Conservation (phyloP, 2,113 vertebrate species). For the Tragelaphus strepsiceros region DNA sequence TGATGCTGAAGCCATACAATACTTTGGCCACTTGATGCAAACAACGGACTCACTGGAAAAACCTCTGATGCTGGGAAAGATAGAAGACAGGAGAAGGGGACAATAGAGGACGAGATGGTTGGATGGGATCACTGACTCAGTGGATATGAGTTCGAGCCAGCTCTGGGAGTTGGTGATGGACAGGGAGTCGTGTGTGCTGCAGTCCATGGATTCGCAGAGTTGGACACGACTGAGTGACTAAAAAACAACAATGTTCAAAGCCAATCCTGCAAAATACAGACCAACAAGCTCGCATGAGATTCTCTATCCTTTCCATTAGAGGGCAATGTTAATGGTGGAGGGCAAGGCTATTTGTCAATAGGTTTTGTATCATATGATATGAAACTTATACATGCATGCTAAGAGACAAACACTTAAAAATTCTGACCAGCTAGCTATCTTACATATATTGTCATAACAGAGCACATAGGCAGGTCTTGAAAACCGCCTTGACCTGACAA, state of each 20-base stretch:
- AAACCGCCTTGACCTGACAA: background rate
- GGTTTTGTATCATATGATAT: background rate
- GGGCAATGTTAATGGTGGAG: background rate
- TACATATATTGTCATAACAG: background rate
- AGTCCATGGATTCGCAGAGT: background rate
- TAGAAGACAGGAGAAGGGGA: background rate
- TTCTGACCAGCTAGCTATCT: background rate
- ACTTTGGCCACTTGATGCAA: background rate
- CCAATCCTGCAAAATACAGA: background rate
- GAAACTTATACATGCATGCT: background rate
- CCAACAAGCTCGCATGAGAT: background rate
- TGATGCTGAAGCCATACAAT: background rate
- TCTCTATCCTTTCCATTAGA: background rate
- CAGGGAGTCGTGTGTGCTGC: background rate
- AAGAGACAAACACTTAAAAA: background rate
- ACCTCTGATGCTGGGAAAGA: background rate
- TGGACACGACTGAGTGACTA: background rate
- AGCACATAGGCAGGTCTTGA: background rate
- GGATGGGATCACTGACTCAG: background rate
- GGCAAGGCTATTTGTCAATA: background rate
- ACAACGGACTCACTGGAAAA: background rate
- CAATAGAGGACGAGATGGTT: background rate
- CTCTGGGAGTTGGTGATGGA: background rate
- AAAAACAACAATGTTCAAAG: background rate
- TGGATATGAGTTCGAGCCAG: background rate